Evolutionary conservation across 2,797 vertebrate species (phyloP).

Genomic region (Etheostoma perlongum): DNA sequence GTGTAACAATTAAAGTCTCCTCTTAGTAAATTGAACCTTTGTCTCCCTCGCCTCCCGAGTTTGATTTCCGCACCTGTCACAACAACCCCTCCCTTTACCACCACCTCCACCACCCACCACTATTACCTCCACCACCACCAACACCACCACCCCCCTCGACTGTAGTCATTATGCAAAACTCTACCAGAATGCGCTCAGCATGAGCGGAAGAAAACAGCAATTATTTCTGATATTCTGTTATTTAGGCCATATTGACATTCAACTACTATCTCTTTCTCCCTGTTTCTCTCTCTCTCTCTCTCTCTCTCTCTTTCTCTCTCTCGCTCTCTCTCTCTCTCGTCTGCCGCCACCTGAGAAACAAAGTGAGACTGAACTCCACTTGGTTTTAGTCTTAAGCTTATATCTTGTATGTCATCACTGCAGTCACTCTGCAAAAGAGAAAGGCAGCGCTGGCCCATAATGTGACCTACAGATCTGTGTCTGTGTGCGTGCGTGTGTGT

Average conservation of each 20-base stretch:
- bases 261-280: slow-evolving; percentile 70
- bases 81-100: slow-evolving; percentile 87
- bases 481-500: slow-evolving; percentile 25
- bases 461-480: slow-evolving; percentile 49
- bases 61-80: slow-evolving; percentile 99
- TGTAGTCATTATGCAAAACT: slow-evolving; percentile 97
- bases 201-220: slow-evolving; percentile 98
- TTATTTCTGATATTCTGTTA: slow-evolving; percentile 99
- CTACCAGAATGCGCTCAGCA: slow-evolving; percentile 95
- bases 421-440: slow-evolving; percentile 29
- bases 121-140: slow-evolving; percentile 62
- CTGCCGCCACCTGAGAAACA: slow-evolving; percentile 57
- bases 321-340: slow-evolving; percentile 43
- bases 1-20: slow-evolving; percentile 99
- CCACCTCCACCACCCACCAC: slow-evolving; percentile 69
- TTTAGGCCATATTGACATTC: slow-evolving; percentile 97
- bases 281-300: slow-evolving; percentile 43
- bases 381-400: slow-evolving; percentile 47
- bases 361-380: slow-evolving; percentile 44
- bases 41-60: slow-evolving; percentile 94
- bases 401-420: slow-evolving; percentile 36
- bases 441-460: slow-evolving; percentile 30
- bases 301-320: slow-evolving; percentile 50
- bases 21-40: slow-evolving; percentile 99
- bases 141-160: slow-evolving; percentile 67